These are phyloP conservation scores for Neosalanx taihuensis DNA, from an alignment of 2,797 vertebrate species.

Conservation along the genomic window DNA sequence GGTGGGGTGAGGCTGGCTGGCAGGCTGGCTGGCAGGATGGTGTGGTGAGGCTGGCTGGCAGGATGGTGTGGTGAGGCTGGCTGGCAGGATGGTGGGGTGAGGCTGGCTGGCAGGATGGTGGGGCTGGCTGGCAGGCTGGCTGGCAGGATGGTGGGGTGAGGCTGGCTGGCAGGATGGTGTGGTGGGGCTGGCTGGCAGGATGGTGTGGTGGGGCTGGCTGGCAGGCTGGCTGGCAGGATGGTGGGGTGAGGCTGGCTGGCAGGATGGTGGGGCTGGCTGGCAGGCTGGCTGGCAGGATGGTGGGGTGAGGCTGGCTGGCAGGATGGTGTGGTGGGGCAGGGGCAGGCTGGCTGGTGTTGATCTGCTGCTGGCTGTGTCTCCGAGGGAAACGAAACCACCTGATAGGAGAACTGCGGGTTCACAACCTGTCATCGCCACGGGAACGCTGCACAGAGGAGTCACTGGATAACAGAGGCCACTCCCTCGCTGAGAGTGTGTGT, in stretches of 20 bases:
- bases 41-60: not conserved
- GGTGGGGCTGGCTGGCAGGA: too few species aligned
- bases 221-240: not conserved
- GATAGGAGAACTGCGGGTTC: slow-evolving; percentile 1
- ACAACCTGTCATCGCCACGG: slow-evolving; percentile 19
- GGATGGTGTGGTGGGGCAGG: not conserved
- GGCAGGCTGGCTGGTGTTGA: not conserved
- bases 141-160: too few species aligned
- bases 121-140: too few species aligned
- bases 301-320: not conserved
- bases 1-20: too few species aligned
- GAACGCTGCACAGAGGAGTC: slow-evolving; percentile 40
- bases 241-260: not conserved
- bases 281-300: too few species aligned
- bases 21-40: not conserved
- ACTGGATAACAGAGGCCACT: slow-evolving; percentile 40
- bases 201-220: not conserved
- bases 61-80: too few species aligned
- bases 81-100: too few species aligned
- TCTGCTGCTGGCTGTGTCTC: not conserved
- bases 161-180: not conserved
- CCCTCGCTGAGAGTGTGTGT: slow-evolving; percentile 30
- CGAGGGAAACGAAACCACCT: not conserved
- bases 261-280: too few species aligned
- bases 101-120: not conserved